Evolutionary conservation across 1,140 invertebrate genomes (phyloP), one percentile per base, ranked within the genome.

Genomic region (Orius laevigatus): DNA sequence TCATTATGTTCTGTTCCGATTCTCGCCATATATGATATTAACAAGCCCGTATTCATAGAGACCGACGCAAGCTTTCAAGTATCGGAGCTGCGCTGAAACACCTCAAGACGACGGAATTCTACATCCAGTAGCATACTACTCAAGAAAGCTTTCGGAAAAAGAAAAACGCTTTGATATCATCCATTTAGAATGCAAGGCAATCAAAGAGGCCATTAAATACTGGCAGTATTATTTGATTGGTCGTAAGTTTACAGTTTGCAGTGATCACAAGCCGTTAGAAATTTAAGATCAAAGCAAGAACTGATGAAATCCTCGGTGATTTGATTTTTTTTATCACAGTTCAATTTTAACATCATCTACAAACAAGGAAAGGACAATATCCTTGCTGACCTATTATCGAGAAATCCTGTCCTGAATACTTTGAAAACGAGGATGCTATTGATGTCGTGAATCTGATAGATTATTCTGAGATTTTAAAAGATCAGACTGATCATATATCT

Each of bases 71-170:
- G 32, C 39, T 53, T 10, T 31, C 47, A 51, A 59, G 64, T 20
- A 39, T 66, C 15, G 65, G 63, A 35, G 60, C 63, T 18, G 40
- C 64, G 4, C 43, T 63, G 35, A 60, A 62, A 54, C 60, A 64
- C 50, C 36, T 51, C 56, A 60, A 53, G 4, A 14, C 9, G 51
- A 60, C 49, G 50, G 46, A 43, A 20, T 53, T 54, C 43, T 57
- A 52, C 58, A 59, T 50, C 58, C 57, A 34, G 56, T 48, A 10
- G 47, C 47, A 12, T 54, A 51, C 16, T 48, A 39, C 25, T 48
- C 47, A 12, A 39, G 39, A 19, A 52, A 36, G 19, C 19, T 48
- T n/a, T 35, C 32, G 15, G 38, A 39, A 18, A 16, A 20, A 18
- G 36, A 52, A 43, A 46, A 42, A 15, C 41, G 31, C 12, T 59